A percentile compares a stretch with the other conserved stretches of the same genome.
phyloP scores from a whole-genome alignment of 2,113 vertebrate genomes.

The Patagioenas fasciata region DNA sequence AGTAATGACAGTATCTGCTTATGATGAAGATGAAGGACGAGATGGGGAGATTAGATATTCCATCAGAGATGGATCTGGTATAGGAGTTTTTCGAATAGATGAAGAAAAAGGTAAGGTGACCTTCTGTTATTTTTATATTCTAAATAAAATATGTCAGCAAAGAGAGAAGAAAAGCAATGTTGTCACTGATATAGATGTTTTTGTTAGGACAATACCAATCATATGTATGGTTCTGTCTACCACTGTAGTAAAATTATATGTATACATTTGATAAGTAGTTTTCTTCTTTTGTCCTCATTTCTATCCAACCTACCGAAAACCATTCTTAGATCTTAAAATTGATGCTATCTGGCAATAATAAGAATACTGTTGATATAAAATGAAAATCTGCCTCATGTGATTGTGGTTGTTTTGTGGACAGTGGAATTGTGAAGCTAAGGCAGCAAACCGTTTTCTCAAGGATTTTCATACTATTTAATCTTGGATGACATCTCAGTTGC shows the following conservation, averaged over 20 bases:
- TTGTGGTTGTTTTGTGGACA: neutral
- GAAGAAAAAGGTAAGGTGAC: slow-evolving; percentile 89
- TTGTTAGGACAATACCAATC: neutral
- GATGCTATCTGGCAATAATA: neutral
- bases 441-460: neutral
- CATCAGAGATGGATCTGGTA: slow-evolving; percentile 92
- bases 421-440: neutral
- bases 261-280: neutral
- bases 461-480: neutral
- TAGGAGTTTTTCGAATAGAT: slow-evolving; percentile 92
- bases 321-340: neutral
- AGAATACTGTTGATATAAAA: neutral
- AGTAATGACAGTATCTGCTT: slow-evolving; percentile 88
- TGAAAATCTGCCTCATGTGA: neutral
- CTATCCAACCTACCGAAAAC: neutral
- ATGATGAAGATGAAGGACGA: slow-evolving; percentile 88
- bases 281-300: neutral
- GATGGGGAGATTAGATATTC: slow-evolving; percentile 94
- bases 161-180: neutral
- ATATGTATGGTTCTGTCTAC: neutral
- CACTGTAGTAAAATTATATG: neutral
- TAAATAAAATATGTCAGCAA: neutral
- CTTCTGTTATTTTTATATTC: neutral
- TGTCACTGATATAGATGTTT: neutral
- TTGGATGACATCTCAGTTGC: neutral